phyloP scores from a whole-genome alignment of 2,113 vertebrate species.

The Phalacrocorax aristotelis region DNA sequence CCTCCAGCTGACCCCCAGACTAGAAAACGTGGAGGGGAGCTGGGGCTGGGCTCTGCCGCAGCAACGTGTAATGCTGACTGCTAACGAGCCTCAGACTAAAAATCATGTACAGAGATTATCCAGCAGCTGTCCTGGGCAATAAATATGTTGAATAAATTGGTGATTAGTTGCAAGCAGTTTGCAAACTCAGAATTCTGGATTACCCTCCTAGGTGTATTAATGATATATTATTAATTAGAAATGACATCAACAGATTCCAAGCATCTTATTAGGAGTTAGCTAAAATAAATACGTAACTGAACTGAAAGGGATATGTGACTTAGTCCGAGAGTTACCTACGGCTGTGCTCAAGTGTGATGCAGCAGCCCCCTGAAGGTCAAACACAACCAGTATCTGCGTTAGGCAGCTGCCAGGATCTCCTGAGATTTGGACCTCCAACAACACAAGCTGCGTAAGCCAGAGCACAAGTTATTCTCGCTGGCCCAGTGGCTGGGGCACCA shows the following conservation, averaged over 20 bases:
- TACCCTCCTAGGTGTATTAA: background rate
- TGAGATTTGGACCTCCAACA: background rate
- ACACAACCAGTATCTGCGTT: background rate
- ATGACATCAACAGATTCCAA: background rate
- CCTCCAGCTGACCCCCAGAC: background rate
- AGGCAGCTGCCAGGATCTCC: background rate
- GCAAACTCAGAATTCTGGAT: background rate
- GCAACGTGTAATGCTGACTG: background rate
- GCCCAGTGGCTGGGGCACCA: constrained; percentile 21
- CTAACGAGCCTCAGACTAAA: background rate
- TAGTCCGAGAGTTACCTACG: background rate
- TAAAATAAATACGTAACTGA: background rate
- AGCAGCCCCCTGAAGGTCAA: background rate
- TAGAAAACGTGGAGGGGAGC: background rate
- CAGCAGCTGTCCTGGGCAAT: background rate
- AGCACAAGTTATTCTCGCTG: constrained; percentile 39
- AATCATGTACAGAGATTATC: accelerated
- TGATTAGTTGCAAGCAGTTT: background rate
- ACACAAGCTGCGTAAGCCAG: background rate
- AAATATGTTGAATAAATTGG: background rate
- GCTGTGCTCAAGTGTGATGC: background rate
- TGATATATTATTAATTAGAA: background rate
- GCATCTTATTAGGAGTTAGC: background rate
- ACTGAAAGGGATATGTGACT: background rate
- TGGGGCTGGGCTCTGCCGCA: background rate